Evolutionary conservation across 2,888 invertebrate genomes (phyloP), one percentile per base, ranked within the genome.

Genomic region (Yponomeuta malinellus): DNA sequence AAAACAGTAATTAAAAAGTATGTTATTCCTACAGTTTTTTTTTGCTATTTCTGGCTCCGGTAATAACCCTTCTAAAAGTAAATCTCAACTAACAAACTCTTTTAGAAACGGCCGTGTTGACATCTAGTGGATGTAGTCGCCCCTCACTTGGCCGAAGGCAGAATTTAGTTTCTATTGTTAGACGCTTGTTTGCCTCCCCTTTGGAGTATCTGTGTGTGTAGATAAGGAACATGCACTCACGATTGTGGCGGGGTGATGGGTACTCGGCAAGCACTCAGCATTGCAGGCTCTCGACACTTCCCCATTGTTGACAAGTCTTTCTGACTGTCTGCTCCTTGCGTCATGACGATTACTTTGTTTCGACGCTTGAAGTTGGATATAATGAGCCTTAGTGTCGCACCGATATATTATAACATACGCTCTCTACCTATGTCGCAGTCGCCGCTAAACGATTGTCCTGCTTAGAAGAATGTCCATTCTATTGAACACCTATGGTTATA

Each of bases 201-300:
- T 67, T n/a, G n/a, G 15, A 2, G n/a, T 12, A 37, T 67, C n/a
- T 67, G 67, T 67, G 67, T 67, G 67, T 67, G 52, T 29, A 31
- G 29, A 29, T 48, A 48, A 68, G 43, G 48, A 68, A 43, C 37
- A 23, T n/a, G 48, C 72, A 59, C 52, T 59, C 52, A 52, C 72
- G 74, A 74, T 74, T 74, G 74, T 71, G 43, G 66, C 31, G 71
- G 72, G 73, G 74, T 74, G 74, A 74, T 73, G 73, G 73, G 73
- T 72, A 72, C 74, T 75, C 74, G 74, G 71, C 70, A 71, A 69
- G 71, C 73, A 72, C 71, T 71, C 71, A 9, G 59, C 59, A 65
- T 68, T 71, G 71, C 69, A 70, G 63, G 71, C 73, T 70, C 74
- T 72, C 65, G 10, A 70, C 71, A 59, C 71, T 72, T 65, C 71